Percentiles rank a stretch among this genome's conserved stretches.
Conservation (phyloP, 2,888 invertebrate genomes). For the Diarsia rubi region DNA sequence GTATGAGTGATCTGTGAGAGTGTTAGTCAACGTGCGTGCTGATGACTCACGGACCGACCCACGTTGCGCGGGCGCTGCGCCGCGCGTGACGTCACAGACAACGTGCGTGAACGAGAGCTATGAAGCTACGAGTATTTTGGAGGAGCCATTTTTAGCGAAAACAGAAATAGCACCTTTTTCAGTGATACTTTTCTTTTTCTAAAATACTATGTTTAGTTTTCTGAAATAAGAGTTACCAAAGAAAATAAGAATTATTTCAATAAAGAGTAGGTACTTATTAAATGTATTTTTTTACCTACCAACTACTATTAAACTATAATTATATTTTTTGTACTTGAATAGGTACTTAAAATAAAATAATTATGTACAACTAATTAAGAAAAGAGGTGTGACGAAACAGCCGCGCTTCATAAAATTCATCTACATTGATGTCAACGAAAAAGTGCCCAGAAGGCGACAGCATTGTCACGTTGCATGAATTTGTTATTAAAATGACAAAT, state of each 20-base stretch:
- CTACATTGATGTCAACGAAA: background rate
- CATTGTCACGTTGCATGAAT: conserved; percentile 1
- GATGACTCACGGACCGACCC: conserved; percentile 60
- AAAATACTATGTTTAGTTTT: background rate
- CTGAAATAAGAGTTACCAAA: too few relatives aligned
- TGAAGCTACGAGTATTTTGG: conserved; percentile 21
- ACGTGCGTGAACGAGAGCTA: conserved; percentile 65
- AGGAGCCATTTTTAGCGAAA: background rate
- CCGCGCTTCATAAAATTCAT: background rate
- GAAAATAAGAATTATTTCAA: too few relatives aligned
- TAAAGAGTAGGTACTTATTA: background rate
- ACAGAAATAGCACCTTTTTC: background rate
- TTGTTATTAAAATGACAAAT: background rate
- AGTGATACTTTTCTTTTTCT: background rate
- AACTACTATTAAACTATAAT: background rate
- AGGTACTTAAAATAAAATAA: background rate
- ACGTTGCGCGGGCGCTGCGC: conserved; percentile 65
- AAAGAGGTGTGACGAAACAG: background rate
- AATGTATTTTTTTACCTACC: background rate
- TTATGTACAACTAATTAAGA: background rate
- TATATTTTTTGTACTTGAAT: background rate
- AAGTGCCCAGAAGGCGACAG: background rate
- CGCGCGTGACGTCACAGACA: conserved; percentile 60
- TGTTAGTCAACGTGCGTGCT: conserved; percentile 64
- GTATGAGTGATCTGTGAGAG: conserved; percentile 35